A percentile compares a stretch with the other conserved stretches of the same genome.
phyloP scores from a whole-genome alignment of 1,140 invertebrate species.

The Maconellicoccus hirsutus region DNA sequence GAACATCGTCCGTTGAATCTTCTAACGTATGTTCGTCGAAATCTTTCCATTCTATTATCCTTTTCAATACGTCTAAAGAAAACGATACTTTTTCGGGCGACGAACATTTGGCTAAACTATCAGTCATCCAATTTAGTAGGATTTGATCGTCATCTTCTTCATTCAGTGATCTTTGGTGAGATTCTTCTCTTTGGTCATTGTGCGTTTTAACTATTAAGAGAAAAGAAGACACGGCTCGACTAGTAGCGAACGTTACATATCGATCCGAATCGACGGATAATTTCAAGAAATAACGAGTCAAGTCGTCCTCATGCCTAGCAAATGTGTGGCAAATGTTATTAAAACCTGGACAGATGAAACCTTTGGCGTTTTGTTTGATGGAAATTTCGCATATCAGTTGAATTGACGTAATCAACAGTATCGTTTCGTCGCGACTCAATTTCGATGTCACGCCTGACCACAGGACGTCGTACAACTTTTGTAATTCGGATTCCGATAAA shows the following conservation, averaged over 20 bases:
- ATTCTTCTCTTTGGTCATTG: conserved; percentile 33
- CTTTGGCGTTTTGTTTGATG: conserved; percentile 66
- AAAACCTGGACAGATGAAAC: conserved; percentile 63
- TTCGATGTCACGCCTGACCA: conserved; percentile 43
- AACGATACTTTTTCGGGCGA: conserved; percentile 64
- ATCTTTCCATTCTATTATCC: conserved; percentile 78
- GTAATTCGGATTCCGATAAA: conserved; percentile 11
- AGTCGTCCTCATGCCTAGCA: conserved; percentile 62
- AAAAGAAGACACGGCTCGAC: conserved; percentile 66
- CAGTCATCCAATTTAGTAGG: conserved; percentile 56
- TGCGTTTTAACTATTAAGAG: conserved; percentile 69
- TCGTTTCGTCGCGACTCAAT: conserved; percentile 55
- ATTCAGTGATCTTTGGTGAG: not conserved
- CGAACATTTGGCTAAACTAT: conserved; percentile 38
- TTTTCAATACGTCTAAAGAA: conserved; percentile 68
- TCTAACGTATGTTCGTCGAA: conserved; percentile 67
- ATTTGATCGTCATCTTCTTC: conserved; percentile 41
- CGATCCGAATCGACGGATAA: conserved; percentile 61
- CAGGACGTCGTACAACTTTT: not conserved
- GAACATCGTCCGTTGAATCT: conserved; percentile 38
- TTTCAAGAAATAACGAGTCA: conserved; percentile 70
- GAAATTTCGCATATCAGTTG: conserved; percentile 73
- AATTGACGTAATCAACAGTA: conserved; percentile 67
- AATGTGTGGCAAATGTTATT: conserved; percentile 66
- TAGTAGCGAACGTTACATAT: conserved; percentile 66